Conservation (phyloP, 2,888 invertebrate genomes). For the Drosophila yooni region DNA sequence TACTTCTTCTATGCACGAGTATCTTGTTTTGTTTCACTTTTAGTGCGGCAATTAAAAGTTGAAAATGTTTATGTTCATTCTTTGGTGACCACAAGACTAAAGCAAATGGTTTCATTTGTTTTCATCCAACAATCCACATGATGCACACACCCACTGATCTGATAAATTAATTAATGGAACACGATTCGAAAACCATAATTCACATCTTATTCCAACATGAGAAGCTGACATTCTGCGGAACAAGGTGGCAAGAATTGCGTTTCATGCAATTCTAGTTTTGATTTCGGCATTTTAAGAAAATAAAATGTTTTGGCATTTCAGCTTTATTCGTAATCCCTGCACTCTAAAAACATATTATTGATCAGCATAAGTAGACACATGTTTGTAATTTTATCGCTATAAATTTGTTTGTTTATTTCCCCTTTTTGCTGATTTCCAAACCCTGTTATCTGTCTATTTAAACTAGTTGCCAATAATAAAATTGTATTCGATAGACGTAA, state of each 20-base stretch:
- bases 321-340: neutral
- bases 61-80: slow-evolving; percentile 74
- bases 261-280: neutral
- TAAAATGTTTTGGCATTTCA: neutral
- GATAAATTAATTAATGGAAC: neutral
- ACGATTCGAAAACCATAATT: neutral
- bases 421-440: neutral
- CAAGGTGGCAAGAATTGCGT: neutral
- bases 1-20: slow-evolving; percentile 17
- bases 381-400: neutral
- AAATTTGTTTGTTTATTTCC: neutral
- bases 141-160: slow-evolving; percentile 14
- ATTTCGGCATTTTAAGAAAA: neutral
- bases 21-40: slow-evolving; percentile 47
- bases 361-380: neutral
- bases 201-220: neutral
- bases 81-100: slow-evolving; percentile 70
- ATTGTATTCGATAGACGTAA: neutral
- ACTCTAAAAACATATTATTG: neutral
- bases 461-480: neutral
- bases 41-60: slow-evolving; percentile 77
- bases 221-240: neutral
- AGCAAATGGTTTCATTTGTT: slow-evolving; percentile 47
- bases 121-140: slow-evolving; percentile 22
- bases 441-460: neutral